Evolutionary conservation across 2,113 vertebrate species (phyloP).

Genomic region (Engystomops pustulosus): DNA sequence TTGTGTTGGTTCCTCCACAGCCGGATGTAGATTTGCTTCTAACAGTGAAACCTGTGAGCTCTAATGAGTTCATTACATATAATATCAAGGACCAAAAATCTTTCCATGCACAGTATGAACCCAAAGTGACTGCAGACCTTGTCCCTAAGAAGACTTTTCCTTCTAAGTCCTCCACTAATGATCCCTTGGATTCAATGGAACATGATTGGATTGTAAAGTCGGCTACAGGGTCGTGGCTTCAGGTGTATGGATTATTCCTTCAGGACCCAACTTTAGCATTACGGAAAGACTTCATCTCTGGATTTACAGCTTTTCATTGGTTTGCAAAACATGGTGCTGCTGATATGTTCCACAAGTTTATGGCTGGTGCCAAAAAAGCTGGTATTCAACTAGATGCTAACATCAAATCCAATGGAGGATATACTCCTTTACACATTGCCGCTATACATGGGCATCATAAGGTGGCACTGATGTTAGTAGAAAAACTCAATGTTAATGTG

Average conservation of each 20-base stretch:
- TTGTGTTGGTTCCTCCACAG: conserved; percentile 68
- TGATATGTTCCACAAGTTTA: conserved; percentile 82
- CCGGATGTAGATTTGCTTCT: conserved; percentile 71
- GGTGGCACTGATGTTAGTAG: conserved; percentile 84
- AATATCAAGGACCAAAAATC: background rate
- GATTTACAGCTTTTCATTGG: conserved; percentile 93
- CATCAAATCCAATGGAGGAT: conserved; percentile 78
- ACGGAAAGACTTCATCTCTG: conserved; percentile 87
- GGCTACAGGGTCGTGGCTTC: conserved; percentile 81
- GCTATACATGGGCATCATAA: conserved; percentile 86
- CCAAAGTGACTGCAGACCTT: background rate
- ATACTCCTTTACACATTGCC: conserved; percentile 90
- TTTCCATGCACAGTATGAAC: conserved; percentile 46
- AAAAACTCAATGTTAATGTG: conserved; percentile 79
- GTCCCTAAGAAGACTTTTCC: conserved; percentile 49
- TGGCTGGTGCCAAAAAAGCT: conserved; percentile 69
- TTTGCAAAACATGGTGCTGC: conserved; percentile 89
- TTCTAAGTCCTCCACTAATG: conserved; percentile 63
- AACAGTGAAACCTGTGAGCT: conserved; percentile 54
- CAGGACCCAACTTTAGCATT: conserved; percentile 82
- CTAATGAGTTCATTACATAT: background rate
- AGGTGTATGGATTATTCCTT: conserved; percentile 79
- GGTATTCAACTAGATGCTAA: conserved; percentile 82
- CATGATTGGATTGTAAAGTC: conserved; percentile 88
- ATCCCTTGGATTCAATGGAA: conserved; percentile 83